phyloP scores from a whole-genome alignment of 2,888 invertebrate species.

The Andrena camellia region DNA sequence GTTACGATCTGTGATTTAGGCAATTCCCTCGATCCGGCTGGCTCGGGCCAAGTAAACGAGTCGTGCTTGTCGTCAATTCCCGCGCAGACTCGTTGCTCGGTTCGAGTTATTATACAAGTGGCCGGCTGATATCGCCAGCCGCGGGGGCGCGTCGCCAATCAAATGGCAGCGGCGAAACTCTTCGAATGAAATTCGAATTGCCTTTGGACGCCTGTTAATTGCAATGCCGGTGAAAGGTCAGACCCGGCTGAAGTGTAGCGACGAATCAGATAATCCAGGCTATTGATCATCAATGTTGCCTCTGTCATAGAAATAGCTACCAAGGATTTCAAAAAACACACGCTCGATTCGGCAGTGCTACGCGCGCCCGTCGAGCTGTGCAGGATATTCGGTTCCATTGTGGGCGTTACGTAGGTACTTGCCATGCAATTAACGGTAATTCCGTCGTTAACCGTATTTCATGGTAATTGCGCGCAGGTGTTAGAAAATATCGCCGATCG shows the following conservation, averaged over 20 bases:
- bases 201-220: too few species aligned
- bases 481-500: conserved; percentile 49
- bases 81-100: not conserved
- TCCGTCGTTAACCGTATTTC: conserved; percentile 33
- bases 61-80: not conserved
- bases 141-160: too few species aligned
- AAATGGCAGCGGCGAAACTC: too few species aligned
- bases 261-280: too few species aligned
- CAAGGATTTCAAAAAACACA: conserved; percentile 23
- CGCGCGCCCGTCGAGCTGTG: not conserved
- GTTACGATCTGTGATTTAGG: conserved; percentile 24
- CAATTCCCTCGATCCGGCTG: conserved; percentile 5
- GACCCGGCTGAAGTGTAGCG: too few species aligned
- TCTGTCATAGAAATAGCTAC: too few species aligned
- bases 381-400: conserved; percentile 35
- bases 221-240: too few species aligned
- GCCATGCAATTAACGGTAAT: conserved; percentile 48
- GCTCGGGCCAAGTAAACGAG: not conserved
- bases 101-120: too few species aligned
- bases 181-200: too few species aligned
- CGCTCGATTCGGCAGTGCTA: conserved; percentile 4
- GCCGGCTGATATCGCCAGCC: too few species aligned
- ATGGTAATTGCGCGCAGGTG: conserved; percentile 36
- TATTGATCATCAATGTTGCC: too few species aligned
- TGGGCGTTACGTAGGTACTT: conserved; percentile 18